Evolutionary conservation across 2,888 invertebrate genomes (phyloP).

Genomic region (Hirtodrosophila confusa): DNA sequence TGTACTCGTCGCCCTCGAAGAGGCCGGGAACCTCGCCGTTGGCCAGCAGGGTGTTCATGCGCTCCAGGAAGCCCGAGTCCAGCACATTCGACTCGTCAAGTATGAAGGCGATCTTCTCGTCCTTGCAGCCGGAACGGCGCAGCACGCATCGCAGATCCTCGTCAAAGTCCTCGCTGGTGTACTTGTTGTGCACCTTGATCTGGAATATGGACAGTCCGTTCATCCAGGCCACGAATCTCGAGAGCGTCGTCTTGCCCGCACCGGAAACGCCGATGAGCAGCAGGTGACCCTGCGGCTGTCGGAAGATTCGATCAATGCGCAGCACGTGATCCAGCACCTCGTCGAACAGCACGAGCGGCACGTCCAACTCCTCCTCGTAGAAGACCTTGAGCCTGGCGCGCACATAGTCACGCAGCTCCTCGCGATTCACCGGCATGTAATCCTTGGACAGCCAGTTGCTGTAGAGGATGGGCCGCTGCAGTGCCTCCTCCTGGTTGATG

Average conservation of each 20-base stretch:
- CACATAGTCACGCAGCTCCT: conserved; percentile 97
- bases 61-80: conserved; percentile 98
- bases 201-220: conserved; percentile 99
- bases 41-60: conserved; percentile 99
- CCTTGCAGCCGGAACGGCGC: conserved; percentile 94
- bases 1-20: conserved; percentile 98
- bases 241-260: conserved; percentile 99
- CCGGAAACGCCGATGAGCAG: conserved; percentile 99
- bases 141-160: conserved; percentile 97
- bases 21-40: conserved; percentile 98
- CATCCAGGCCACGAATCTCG: conserved; percentile 99
- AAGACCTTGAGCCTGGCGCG: conserved; percentile 98
- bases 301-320: conserved; percentile 99
- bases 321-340: conserved; percentile 99
- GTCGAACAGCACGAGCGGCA: conserved; percentile 98
- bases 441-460: conserved; percentile 99
- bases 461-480: conserved; percentile 97
- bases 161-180: conserved; percentile 99
- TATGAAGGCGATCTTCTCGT: conserved; percentile 99
- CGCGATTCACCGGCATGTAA: conserved; percentile 97
- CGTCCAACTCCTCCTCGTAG: conserved; percentile 99
- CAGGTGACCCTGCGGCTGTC: conserved; percentile 99
- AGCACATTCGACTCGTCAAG: conserved; percentile 99
- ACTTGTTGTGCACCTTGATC: conserved; percentile 99
- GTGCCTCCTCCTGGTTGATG: conserved; percentile 92